Percentiles rank a stretch among this genome's conserved stretches.
These are phyloP conservation scores for Equus quagga DNA, from an alignment of 2,113 vertebrate species.

Conservation along the genomic window DNA sequence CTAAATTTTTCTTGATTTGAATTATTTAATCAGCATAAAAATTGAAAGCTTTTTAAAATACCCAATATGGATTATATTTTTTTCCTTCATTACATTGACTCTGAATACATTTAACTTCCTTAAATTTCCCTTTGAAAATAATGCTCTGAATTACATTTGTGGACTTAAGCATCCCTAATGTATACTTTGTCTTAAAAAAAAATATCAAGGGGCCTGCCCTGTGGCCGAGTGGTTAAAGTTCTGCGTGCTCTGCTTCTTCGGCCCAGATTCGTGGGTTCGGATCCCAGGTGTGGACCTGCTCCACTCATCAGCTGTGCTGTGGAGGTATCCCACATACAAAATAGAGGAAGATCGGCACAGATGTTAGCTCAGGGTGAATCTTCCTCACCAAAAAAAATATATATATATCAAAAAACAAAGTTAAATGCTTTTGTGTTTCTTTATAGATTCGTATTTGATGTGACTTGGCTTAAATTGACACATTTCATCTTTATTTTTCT, in stretches of 20 bases:
- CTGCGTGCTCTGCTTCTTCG: too few species aligned
- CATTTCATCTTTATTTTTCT: neutral
- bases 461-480: neutral
- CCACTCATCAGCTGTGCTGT: too few species aligned
- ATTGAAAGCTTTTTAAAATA: neutral
- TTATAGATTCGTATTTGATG: neutral
- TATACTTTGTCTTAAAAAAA: neutral
- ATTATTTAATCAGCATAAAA: neutral
- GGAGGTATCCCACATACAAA: too few species aligned
- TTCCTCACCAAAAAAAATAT: too few species aligned
- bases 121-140: slow-evolving; percentile 32
- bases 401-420: neutral
- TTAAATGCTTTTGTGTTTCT: neutral
- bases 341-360: too few species aligned
- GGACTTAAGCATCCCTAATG: neutral
- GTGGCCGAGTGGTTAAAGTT: too few species aligned
- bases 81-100: neutral
- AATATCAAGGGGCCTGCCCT: neutral
- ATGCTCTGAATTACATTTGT: neutral
- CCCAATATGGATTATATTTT: neutral
- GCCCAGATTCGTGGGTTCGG: too few species aligned
- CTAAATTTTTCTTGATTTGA: neutral
- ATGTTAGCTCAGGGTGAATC: too few species aligned
- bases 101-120: neutral
- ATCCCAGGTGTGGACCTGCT: too few species aligned